Conservation (phyloP, 2,113 vertebrate genomes). For the Lates calcarifer region DNA sequence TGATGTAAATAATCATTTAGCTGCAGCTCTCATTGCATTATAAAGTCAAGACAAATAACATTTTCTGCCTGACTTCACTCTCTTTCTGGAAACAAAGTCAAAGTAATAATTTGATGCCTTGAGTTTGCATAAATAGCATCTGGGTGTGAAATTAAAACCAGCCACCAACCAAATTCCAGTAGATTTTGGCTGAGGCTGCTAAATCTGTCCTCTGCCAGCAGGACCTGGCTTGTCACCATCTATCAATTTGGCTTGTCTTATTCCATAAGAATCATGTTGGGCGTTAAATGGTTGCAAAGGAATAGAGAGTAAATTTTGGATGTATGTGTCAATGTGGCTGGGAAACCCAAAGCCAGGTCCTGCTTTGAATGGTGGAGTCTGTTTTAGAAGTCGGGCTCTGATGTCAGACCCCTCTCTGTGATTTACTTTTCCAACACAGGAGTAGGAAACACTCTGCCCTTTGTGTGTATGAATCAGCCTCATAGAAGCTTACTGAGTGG, state of each 20-base stretch:
- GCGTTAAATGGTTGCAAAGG: not conserved
- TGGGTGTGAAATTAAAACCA: constrained; percentile 1
- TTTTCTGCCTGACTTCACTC: not conserved
- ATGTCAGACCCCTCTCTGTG: constrained; percentile 59
- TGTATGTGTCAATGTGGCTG: not conserved
- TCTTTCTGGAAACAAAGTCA: not conserved
- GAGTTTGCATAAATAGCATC: not conserved
- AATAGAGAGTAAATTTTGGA: not conserved
- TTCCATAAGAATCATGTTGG: not conserved
- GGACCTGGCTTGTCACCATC: not conserved
- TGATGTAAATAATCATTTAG: not conserved
- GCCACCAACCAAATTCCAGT: not conserved
- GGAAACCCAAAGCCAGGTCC: constrained; percentile 2
- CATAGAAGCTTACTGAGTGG: constrained; percentile 72
- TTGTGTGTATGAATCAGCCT: constrained; percentile 77
- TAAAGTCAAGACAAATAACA: not conserved
- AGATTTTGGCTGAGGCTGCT: not conserved
- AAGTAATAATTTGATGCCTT: too few relatives aligned
- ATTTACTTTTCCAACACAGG: constrained; percentile 62
- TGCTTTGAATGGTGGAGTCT: constrained; percentile 53
- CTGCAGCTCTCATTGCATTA: not conserved
- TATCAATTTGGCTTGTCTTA: not conserved
- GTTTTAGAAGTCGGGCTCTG: constrained; percentile 41
- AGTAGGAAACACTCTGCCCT: constrained; percentile 79
- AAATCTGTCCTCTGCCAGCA: constrained; percentile 5